Evolutionary conservation across 1,140 invertebrate species (phyloP).

Genomic region (Himalopsyche phryganea): DNA sequence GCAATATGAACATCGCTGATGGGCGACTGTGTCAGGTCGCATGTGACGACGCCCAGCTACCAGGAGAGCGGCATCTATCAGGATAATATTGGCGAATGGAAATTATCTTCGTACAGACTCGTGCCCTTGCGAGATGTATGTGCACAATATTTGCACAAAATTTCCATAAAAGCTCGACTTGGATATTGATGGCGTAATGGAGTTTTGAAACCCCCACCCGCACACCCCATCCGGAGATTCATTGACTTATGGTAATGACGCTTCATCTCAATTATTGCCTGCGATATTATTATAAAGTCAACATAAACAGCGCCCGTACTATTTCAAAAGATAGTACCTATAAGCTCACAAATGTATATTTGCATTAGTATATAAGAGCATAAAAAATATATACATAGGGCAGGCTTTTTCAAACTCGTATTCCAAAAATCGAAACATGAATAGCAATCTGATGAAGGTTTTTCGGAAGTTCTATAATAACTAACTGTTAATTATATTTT

Average conservation of each 20-base stretch:
- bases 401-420: too few relatives aligned
- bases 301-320: too few relatives aligned
- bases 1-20: neutral
- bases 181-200: slow-evolving; percentile 28
- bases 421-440: too few relatives aligned
- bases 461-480: too few relatives aligned
- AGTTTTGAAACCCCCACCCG: slow-evolving; percentile 8
- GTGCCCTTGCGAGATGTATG: slow-evolving; percentile 7
- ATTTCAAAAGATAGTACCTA: too few relatives aligned
- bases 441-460: too few relatives aligned
- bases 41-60: neutral
- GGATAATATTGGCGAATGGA: slow-evolving; percentile 30
- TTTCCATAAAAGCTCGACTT: slow-evolving; percentile 32
- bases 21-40: slow-evolving; percentile 1
- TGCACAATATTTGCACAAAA: slow-evolving; percentile 19
- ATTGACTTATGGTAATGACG: slow-evolving; percentile 23
- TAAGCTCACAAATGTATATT: too few relatives aligned
- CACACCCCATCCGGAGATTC: slow-evolving; percentile 4
- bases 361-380: too few relatives aligned
- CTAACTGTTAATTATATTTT: too few relatives aligned
- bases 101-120: slow-evolving; percentile 6
- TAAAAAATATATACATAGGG: too few relatives aligned
- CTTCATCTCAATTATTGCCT: slow-evolving; percentile 22
- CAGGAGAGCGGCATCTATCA: slow-evolving; percentile 11
- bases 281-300: neutral